Conservation (phyloP, 2,797 vertebrate genomes). For the Ptychadena robeensis region DNA sequence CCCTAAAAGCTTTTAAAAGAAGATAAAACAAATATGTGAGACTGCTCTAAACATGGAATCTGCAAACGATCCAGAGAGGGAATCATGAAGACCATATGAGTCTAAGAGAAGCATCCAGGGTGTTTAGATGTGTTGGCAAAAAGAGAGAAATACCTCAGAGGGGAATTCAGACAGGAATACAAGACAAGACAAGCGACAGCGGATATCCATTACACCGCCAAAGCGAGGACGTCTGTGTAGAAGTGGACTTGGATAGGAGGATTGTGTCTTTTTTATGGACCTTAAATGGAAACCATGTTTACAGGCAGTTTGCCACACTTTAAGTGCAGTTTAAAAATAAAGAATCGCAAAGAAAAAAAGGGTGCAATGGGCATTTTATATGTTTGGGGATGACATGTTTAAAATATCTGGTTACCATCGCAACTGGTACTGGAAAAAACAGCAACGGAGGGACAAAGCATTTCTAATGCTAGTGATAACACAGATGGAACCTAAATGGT, state of each 20-base stretch:
- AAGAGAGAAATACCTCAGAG: conserved; percentile 34
- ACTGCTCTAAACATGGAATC: conserved; percentile 47
- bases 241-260: conserved; percentile 30
- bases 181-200: conserved; percentile 44
- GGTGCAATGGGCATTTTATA: not conserved
- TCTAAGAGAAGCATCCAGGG: conserved; percentile 34
- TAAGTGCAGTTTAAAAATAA: conserved; percentile 44
- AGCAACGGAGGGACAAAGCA: not conserved
- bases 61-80: conserved; percentile 48
- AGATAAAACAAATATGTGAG: conserved; percentile 59
- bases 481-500: no score
- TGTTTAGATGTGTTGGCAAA: conserved; percentile 54
- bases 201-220: conserved; percentile 47
- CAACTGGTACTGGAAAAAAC: not conserved
- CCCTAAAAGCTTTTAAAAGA: conserved; percentile 57
- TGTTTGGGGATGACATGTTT: not conserved
- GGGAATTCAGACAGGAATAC: conserved; percentile 51
- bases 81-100: conserved; percentile 57
- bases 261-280: conserved; percentile 36
- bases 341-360: not conserved
- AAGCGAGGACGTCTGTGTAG: conserved; percentile 18
- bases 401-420: conserved; percentile 1
- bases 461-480: not conserved
- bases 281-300: conserved; percentile 49
- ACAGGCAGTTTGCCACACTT: conserved; percentile 44